phyloP scores from a whole-genome alignment of 2,888 invertebrate species.

The Ennomos fuscantarius region DNA sequence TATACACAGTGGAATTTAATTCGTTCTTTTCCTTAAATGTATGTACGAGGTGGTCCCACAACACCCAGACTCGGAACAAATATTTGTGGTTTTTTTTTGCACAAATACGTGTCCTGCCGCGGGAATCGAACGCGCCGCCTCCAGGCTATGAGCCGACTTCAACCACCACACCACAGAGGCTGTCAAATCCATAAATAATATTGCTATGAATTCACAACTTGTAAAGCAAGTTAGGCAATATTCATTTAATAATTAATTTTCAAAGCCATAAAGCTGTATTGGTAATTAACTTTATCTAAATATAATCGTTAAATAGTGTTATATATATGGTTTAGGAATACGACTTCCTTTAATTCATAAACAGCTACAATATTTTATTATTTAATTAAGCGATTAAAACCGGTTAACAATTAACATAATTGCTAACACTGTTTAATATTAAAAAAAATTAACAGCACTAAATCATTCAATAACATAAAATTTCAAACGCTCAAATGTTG shows the following conservation, averaged over 20 bases:
- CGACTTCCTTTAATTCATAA: constrained; percentile 48
- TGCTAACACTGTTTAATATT: constrained; percentile 26
- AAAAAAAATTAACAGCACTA: constrained; percentile 46
- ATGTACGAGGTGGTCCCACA: no score
- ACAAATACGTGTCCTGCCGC: no score
- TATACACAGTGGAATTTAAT: no score
- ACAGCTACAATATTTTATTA: constrained; percentile 28
- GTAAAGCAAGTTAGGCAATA: constrained; percentile 13
- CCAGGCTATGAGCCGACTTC: no score
- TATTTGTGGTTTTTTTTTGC: no score
- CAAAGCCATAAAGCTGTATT: constrained; percentile 19
- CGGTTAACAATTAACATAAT: constrained; percentile 31
- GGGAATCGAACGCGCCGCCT: no score
- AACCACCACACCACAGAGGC: no score
- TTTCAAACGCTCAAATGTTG: constrained; percentile 46
- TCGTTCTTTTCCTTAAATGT: no score
- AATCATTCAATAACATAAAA: constrained; percentile 49
- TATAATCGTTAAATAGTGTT: constrained; percentile 9
- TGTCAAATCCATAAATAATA: no score
- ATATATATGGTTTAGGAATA: constrained; percentile 22
- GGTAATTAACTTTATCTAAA: constrained; percentile 11
- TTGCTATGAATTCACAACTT: no score
- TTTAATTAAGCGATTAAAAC: constrained; percentile 41
- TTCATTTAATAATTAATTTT: constrained; percentile 29
- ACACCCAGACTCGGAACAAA: no score